A percentile compares a stretch with the other conserved stretches of the same genome.
Conservation (phyloP, 2,113 vertebrate species). For the Elachura formosa region DNA sequence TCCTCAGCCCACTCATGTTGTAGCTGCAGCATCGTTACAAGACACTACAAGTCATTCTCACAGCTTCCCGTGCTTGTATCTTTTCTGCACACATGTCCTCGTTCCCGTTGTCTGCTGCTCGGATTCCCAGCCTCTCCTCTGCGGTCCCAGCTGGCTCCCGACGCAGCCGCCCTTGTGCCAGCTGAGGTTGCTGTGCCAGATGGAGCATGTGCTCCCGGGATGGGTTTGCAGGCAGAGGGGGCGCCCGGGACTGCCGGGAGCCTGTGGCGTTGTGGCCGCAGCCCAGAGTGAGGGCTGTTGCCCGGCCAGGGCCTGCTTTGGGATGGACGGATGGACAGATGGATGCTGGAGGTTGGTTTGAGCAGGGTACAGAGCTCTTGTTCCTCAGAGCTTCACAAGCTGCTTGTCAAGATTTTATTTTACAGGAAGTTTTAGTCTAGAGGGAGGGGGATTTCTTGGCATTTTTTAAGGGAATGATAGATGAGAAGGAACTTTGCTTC, state of each 20-base stretch:
- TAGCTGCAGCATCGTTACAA: not conserved
- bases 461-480: not conserved
- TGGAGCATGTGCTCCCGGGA: not conserved
- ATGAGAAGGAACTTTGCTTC: not conserved
- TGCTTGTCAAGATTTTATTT: not conserved
- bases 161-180: not conserved
- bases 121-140: not conserved
- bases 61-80: not conserved
- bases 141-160: not conserved
- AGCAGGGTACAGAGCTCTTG: not conserved
- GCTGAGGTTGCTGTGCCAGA: not conserved
- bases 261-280: accelerated
- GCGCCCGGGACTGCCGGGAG: not conserved
- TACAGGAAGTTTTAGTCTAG: not conserved
- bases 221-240: not conserved
- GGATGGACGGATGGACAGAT: not conserved
- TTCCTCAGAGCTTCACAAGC: not conserved
- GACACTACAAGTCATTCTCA: not conserved
- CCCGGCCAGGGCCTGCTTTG: not conserved
- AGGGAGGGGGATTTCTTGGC: not conserved
- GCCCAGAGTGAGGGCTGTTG: not conserved
- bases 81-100: not conserved
- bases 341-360: not conserved
- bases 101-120: not conserved
- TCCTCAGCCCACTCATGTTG: not conserved